Base-by-base conservation (phyloP, 2,888 invertebrate species). In the Mystacides longicornis region DNA sequence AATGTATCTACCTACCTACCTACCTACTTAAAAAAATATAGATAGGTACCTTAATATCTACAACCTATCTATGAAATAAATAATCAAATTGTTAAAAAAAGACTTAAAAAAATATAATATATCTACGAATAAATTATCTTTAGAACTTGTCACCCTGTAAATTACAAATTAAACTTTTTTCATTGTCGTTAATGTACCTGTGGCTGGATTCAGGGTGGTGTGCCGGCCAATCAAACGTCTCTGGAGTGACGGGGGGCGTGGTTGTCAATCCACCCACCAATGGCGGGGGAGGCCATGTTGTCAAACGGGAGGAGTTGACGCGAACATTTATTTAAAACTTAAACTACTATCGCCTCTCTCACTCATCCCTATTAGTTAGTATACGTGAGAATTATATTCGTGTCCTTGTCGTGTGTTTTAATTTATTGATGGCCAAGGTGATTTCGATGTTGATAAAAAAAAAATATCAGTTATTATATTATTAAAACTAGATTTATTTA, bases 211-310 rank as follows among this genome's bases (percentile, higher is more conserved):
- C 48, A 48, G 23, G 48, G 21, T 22, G 48, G 22, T 23, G 21
- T 16, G 7, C 18, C n/a, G 37, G 9, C 48, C 48, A 48, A 48
- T 48, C 48, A 48, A n/a, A 22, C n/a, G 16, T 21, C 21, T 22
- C 23, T 19, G 16, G 7, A 16, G 16, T 23, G 21, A 23, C 21
- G 23, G 23, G 9, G 23, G 48, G 48, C 48, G 48, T 7, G 16
- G 48, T 23, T 23, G 21, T 4, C 9, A 9, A 23, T 48, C 4
- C 16, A 3, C 48, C 16, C 22, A 22, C 48, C 48, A 48, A 48
- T 48, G 4, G 23, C 21, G 23, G 48, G 22, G 48, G 16, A 48
- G 48, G 48, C 48, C 48, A 48, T 48, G 48, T 48, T 48, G 48
- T 16, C 48, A 16, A 4, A 18, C 23, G 23, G 48, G 48, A 21